A percentile compares a stretch with the other conserved stretches of the same genome.
Conservation (phyloP, 2,113 vertebrate species). For the Charadrius vociferus region DNA sequence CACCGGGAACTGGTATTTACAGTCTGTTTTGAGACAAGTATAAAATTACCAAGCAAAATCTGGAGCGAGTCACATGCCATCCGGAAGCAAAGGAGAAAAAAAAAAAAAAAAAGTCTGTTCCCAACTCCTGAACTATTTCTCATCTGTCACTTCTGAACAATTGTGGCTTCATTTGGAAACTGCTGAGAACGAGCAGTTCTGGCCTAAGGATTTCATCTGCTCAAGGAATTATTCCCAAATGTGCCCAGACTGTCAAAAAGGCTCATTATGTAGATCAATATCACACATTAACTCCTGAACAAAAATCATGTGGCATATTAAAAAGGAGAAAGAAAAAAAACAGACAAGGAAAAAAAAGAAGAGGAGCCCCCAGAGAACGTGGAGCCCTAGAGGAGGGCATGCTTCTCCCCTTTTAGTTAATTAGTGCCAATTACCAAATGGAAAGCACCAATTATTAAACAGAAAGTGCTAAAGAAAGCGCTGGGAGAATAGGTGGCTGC, state of each 20-base stretch:
- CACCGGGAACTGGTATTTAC: neutral
- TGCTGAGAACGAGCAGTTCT: conserved; percentile 18
- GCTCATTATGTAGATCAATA: conserved; percentile 44
- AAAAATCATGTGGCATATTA: neutral
- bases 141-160: conserved; percentile 44
- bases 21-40: neutral
- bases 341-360: neutral
- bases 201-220: conserved; percentile 49
- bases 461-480: neutral
- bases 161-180: conserved; percentile 21
- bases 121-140: conserved; percentile 28
- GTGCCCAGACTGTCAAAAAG: conserved; percentile 32
- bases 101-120: neutral
- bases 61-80: neutral
- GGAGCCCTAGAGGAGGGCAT: neutral
- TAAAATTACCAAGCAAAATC: neutral
- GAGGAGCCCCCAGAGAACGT: neutral
- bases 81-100: neutral
- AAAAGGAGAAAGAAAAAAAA: neutral
- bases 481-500: neutral
- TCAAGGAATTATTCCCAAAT: conserved; percentile 38
- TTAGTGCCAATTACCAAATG: neutral
- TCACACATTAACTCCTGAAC: conserved; percentile 17
- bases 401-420: neutral
- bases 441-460: neutral